phyloP scores from a whole-genome alignment of 2,797 vertebrate genomes.

The Fistularia commersonii region DNA sequence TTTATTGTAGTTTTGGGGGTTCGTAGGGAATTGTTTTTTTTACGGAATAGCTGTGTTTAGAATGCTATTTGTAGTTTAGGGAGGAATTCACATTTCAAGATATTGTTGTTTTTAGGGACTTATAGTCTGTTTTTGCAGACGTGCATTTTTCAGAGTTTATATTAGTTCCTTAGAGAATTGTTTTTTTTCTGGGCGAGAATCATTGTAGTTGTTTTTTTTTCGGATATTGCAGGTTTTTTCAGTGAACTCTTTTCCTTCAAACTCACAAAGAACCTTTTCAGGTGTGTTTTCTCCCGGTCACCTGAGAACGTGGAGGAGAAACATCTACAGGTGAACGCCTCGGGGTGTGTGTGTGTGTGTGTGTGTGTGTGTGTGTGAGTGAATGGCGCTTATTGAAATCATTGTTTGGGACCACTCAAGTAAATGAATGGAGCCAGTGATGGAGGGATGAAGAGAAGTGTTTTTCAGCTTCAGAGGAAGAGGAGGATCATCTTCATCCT shows the following conservation, averaged over 20 bases:
- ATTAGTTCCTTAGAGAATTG: not conserved
- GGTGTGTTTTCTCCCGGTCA: conserved; percentile 43
- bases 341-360: conserved; percentile 12
- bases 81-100: no score
- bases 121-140: no score
- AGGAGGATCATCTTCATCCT: not conserved
- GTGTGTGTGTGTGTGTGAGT: conserved; percentile 16
- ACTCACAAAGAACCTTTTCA: not conserved
- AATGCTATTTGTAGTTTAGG: no score
- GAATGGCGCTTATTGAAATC: conserved; percentile 11
- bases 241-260: not conserved
- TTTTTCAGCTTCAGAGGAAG: conserved; percentile 14
- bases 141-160: no score
- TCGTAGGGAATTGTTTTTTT: not conserved
- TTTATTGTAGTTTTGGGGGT: no score
- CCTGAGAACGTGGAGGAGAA: conserved; percentile 27
- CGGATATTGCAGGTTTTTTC: no score
- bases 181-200: not conserved
- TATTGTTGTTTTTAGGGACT: no score
- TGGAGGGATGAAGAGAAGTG: conserved; percentile 6
- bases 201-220: no score
- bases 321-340: conserved; percentile 19
- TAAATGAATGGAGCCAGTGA: conserved; percentile 24
- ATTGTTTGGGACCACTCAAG: conserved; percentile 13
- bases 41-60: no score